phyloP scores from a whole-genome alignment of 2,888 invertebrate genomes.

The Brachynemurus nebulosus region DNA sequence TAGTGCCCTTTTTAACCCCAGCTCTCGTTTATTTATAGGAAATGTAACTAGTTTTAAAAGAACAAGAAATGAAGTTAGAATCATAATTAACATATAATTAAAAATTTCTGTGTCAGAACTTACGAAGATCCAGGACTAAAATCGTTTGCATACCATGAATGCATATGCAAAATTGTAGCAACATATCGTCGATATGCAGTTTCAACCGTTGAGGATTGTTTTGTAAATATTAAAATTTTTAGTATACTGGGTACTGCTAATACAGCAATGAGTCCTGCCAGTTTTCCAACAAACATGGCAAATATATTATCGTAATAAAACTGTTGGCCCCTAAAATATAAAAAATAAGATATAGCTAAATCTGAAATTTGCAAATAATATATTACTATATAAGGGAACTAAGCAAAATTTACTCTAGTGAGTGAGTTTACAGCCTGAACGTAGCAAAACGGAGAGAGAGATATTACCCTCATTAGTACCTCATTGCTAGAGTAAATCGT shows the following conservation, averaged over 20 bases:
- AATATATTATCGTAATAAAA: constrained; percentile 59
- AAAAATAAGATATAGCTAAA: constrained; percentile 3
- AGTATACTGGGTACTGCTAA: constrained; percentile 62
- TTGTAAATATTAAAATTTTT: constrained; percentile 53
- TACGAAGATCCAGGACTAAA: constrained; percentile 46
- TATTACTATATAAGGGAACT: too few relatives aligned
- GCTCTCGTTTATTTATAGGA: too few relatives aligned
- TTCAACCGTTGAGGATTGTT: constrained; percentile 47
- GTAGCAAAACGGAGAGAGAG: too few relatives aligned
- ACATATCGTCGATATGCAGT: constrained; percentile 65
- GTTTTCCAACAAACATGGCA: constrained; percentile 54
- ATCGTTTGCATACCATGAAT: constrained; percentile 63
- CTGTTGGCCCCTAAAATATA: constrained; percentile 48
- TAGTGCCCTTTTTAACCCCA: too few relatives aligned
- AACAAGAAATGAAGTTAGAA: too few relatives aligned
- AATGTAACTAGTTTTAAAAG: too few relatives aligned
- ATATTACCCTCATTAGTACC: too few relatives aligned
- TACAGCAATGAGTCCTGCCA: constrained; percentile 60
- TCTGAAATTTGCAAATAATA: not conserved
- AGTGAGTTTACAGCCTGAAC: too few relatives aligned
- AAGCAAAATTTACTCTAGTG: too few relatives aligned
- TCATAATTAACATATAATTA: too few relatives aligned
- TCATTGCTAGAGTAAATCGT: too few relatives aligned
- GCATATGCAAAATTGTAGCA: constrained; percentile 61
- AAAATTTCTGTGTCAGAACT: too few relatives aligned